phyloP scores from a whole-genome alignment of 30 jellyfish, hydroid and myxozoan genomes.

The Hydra vulgaris region DNA sequence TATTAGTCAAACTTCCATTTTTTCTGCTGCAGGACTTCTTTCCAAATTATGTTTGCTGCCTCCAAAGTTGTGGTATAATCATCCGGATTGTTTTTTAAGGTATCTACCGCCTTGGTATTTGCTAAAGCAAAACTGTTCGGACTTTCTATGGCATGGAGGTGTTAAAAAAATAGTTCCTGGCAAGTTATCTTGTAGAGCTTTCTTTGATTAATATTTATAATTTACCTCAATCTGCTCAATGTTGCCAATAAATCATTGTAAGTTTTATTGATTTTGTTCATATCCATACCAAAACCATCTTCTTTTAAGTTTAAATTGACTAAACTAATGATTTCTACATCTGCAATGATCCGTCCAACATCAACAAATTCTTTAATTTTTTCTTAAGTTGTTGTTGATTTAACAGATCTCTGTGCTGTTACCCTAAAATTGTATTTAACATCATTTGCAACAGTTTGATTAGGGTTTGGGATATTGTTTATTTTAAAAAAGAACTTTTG shows the following conservation, averaged over 20 bases:
- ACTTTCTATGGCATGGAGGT: no score
- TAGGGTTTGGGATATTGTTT: conserved; percentile 16
- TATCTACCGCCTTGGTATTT: conserved; percentile 9
- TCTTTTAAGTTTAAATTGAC: no score
- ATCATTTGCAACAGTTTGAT: conserved; percentile 11
- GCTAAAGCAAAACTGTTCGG: no score
- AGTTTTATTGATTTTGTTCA: no score
- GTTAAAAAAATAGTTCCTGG: not conserved
- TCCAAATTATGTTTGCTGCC: conserved; percentile 30
- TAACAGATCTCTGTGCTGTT: not conserved
- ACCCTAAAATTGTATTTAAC: conserved; percentile 13
- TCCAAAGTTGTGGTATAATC: conserved; percentile 1
- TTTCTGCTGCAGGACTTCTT: conserved; percentile 22
- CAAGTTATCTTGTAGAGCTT: not conserved
- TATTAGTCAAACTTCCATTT: conserved; percentile 21
- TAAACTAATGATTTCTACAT: no score
- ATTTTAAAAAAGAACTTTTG: not conserved
- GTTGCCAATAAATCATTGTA: conserved; percentile 1
- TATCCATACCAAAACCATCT: no score
- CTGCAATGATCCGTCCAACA: conserved; percentile 7
- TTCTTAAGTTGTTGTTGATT: not conserved
- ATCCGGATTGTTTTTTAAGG: not conserved
- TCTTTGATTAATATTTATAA: conserved; percentile 8
- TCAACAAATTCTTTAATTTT: conserved; percentile 1
- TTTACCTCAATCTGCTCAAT: not conserved